Base-by-base conservation (phyloP, 2,797 vertebrate species). In the Margarornis squamiger region DNA sequence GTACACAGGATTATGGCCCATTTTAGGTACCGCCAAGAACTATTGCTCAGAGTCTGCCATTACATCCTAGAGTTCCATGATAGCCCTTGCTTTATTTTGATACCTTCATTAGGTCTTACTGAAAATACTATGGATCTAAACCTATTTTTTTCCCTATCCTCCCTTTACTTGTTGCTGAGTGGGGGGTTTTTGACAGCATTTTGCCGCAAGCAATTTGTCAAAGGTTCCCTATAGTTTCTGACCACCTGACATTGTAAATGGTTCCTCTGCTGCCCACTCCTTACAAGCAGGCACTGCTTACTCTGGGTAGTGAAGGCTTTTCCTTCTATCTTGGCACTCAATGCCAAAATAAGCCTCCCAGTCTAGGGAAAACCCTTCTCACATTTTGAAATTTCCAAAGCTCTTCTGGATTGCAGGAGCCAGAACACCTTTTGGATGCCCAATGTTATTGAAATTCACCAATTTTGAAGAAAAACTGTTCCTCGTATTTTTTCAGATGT, bases 21-120 rank as follows among this genome's bases (percentile, higher is more conserved):
- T 96, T 89, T 96, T 91, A 91, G 92, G 89, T 79, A 94, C 78
- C 80, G 93, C 57, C 32, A 95, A 77, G 83, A 97, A 81, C 85
- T 63, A 6, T 70, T 59, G 70, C 83, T 93, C 93, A 79, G 70
- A 95, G 75, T 41, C 89, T 74, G 34, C 34, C 77, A 22, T 75
- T 84, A 30, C 21, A 84, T 41, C 36, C 55, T 36, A 46, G 49
- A 65, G 45, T 84, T 73, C 24, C 70, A 55, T 34, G 72, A 54
- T 14, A 84, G 55, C 54, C 21, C 27, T 76, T 41, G 41, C n/a
- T 78, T 36, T 49, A 32, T 81, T 92, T 75, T 54, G 74, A 85
- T 34, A 62, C 10, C 18, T 70, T 59, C 19, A 15, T 86, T 66
- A 87, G 39, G 12, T 52, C 43, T 27, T 26, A 27, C 14, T 21